These are phyloP conservation scores for Oncorhynchus tshawytscha DNA, from an alignment of 2,113 vertebrate species.

Conservation along the genomic window DNA sequence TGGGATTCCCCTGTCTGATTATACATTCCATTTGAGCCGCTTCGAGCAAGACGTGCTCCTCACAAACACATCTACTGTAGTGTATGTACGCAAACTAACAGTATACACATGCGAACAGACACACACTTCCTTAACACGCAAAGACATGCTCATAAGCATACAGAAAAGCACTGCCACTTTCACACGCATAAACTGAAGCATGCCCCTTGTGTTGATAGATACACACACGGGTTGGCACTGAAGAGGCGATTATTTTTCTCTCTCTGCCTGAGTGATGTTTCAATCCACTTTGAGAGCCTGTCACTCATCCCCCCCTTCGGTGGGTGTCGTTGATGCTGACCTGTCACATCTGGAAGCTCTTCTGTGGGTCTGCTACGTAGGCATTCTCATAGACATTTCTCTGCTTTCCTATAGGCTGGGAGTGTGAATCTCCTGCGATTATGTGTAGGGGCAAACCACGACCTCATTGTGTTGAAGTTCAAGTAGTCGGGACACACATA, in stretches of 20 bases:
- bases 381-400: conserved; percentile 54
- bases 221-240: conserved; percentile 40
- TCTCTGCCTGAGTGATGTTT: conserved; percentile 47
- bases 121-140: conserved; percentile 24
- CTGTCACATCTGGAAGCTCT: conserved; percentile 73
- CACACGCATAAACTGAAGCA: conserved; percentile 20
- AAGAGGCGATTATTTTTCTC: conserved; percentile 45
- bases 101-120: conserved; percentile 14
- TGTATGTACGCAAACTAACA: conserved; percentile 16
- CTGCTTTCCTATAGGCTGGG: conserved; percentile 37
- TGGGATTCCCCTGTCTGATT: conserved; percentile 29
- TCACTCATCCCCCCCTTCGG: conserved; percentile 45
- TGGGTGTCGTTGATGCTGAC: conserved; percentile 63
- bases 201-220: conserved; percentile 7
- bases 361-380: conserved; percentile 34
- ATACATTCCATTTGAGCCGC: conserved; percentile 45
- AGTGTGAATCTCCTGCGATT: conserved; percentile 53
- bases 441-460: conserved; percentile 46
- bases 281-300: conserved; percentile 42
- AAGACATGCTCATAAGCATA: conserved; percentile 14
- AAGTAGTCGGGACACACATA: conserved; percentile 32
- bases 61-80: not conserved
- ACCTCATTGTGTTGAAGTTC: conserved; percentile 32
- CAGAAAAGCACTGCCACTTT: conserved; percentile 6
- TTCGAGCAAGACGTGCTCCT: conserved; percentile 21